Conservation (phyloP, 2,888 invertebrate genomes). For the Leptothorax acervorum region DNA sequence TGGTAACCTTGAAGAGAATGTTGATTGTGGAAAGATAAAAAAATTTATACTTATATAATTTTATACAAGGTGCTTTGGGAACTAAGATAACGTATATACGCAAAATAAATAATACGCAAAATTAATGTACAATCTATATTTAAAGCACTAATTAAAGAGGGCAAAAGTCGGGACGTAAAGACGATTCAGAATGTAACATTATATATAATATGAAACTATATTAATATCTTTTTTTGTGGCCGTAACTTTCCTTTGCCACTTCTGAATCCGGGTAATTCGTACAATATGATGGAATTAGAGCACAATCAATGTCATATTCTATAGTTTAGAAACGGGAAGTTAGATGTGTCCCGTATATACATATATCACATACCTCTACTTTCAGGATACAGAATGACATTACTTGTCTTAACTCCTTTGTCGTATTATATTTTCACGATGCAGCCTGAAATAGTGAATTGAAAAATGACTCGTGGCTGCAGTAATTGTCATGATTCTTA, state of each 20-base stretch:
- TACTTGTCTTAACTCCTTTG: slow-evolving; percentile 12
- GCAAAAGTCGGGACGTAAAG: neutral
- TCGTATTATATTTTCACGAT: slow-evolving; percentile 15
- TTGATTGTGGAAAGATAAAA: slow-evolving; percentile 9
- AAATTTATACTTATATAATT: slow-evolving; percentile 39
- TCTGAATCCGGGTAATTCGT: neutral
- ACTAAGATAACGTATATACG: slow-evolving; percentile 34
- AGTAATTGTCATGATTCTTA: slow-evolving; percentile 39
- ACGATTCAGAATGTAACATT: neutral
- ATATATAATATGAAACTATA: neutral
- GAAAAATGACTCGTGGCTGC: slow-evolving; percentile 35
- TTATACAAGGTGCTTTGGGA: slow-evolving; percentile 35
- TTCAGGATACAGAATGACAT: slow-evolving; percentile 50
- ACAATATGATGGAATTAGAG: slow-evolving; percentile 22
- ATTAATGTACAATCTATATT: slow-evolving; percentile 50
- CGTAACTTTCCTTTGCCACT: neutral
- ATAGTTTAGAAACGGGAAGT: slow-evolving; percentile 40
- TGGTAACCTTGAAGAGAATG: slow-evolving; percentile 72
- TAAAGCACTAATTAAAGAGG: slow-evolving; percentile 9
- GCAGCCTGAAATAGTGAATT: slow-evolving; percentile 33
- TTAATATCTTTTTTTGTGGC: neutral
- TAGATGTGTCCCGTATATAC: slow-evolving; percentile 8
- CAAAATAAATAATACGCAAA: slow-evolving; percentile 65
- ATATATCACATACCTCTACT: slow-evolving; percentile 52
- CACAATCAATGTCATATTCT: slow-evolving; percentile 34